phyloP scores from a whole-genome alignment of 2,888 invertebrate genomes.

The Drosophila hawaiiensis region DNA sequence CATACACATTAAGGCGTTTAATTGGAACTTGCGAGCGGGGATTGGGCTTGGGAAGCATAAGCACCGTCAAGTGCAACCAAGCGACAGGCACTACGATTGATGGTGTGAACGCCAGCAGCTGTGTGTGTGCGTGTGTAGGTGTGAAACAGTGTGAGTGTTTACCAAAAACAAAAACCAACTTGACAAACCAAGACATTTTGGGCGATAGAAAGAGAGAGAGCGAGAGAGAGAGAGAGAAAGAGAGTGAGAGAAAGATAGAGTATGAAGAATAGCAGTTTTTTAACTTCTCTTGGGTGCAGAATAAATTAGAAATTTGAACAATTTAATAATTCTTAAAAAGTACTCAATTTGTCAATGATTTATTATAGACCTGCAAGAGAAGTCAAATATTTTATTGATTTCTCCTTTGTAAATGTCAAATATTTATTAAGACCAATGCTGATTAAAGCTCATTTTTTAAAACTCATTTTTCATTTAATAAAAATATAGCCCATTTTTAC shows the following conservation, averaged over 20 bases:
- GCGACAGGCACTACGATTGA: constrained; percentile 58
- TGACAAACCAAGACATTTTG: constrained; percentile 1
- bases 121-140: constrained; percentile 25
- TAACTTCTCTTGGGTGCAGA: background rate
- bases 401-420: background rate
- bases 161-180: constrained; percentile 13
- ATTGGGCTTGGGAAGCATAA: constrained; percentile 29
- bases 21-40: constrained; percentile 34
- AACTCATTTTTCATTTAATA: background rate
- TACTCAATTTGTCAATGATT: background rate
- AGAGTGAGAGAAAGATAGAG: background rate
- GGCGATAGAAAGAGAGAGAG: too few species aligned
- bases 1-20: constrained; percentile 54
- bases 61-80: constrained; percentile 52
- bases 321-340: background rate
- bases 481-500: background rate
- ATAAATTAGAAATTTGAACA: background rate
- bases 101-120: constrained; percentile 73
- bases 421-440: background rate
- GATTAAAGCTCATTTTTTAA: background rate
- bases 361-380: background rate
- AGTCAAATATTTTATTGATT: background rate
- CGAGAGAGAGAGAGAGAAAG: too few species aligned
- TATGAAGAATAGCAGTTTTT: background rate
- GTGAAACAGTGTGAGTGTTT: background rate